phyloP scores from a whole-genome alignment of 2,888 invertebrate species.

The Tenthredo amoena region DNA sequence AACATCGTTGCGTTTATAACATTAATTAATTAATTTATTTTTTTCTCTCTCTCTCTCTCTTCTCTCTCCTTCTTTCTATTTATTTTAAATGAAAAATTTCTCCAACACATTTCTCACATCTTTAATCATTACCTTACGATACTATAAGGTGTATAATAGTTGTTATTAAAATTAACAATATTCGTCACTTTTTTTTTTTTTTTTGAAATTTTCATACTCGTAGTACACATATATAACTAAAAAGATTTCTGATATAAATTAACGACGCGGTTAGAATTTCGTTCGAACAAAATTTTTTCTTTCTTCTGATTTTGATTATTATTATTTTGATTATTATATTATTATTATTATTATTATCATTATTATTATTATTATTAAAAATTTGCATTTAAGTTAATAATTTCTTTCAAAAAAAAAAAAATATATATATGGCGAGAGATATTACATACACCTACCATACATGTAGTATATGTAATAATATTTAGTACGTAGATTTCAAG shows the following conservation, averaged over 20 bases:
- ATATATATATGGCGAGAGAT: not conserved
- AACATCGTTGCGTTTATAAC: conserved; percentile 12
- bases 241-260: no score
- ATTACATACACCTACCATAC: not conserved
- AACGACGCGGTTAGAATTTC: no score
- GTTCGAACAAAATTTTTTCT: not conserved
- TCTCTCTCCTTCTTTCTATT: not conserved
- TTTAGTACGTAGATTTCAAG: not conserved
- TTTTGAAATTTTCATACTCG: no score
- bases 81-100: not conserved
- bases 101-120: not conserved
- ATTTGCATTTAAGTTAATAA: no score
- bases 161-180: not conserved
- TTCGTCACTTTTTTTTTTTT: not conserved
- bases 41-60: not conserved
- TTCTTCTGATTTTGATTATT: no score
- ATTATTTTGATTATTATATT: no score
- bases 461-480: not conserved
- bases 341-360: no score
- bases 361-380: no score
- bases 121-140: no score
- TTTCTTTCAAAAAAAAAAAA: not conserved
- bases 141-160: not conserved
- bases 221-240: no score
- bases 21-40: not conserved